Base-by-base conservation (phyloP, 2,113 vertebrate species). In the Melospiza melodia region DNA sequence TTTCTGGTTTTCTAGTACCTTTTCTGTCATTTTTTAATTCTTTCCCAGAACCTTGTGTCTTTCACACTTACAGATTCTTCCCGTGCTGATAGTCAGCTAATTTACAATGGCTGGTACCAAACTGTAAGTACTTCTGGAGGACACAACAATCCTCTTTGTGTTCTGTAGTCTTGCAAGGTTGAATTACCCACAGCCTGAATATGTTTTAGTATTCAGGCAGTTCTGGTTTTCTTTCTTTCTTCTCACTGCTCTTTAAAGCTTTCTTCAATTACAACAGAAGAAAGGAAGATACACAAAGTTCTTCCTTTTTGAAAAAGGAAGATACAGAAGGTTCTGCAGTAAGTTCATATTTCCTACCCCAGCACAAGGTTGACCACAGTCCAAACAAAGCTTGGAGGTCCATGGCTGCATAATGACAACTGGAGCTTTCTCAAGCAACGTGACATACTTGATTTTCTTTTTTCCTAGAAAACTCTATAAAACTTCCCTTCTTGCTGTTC, bases 31-130 rank as follows among this genome's bases (percentile, higher is more conserved):
- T 39, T 59, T 73, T 31, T 46, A 63, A 51, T 51, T 84, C 33
- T 87, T 89, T 85, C 37, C 78, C 54, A 91, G 90, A 87, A 71
- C 48, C 43, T 95, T 59, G 22, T 74, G 33, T 93, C 71, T 89
- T 91, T 94, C 69, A 65, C 28, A 16, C 51, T 91, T 76, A 44
- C 67, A 95, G 74, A 91, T 79, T 79, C 41, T 83, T 79, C 62
- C 58, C 6, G 1, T 93, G 58, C 35, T 89, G 85, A 58, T 82
- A 95, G 65, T 90, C 68, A 91, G 84, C 61, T 91, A 90, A 41
- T 87, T 85, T 79, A 87, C 44, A 87, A 14, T 82, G 66, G 39
- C 54, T 87, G 61, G 12, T 95, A 61, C 74, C 54, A 84, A 81
- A 67, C 52, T 78, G 68, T 71, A 79, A 84, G 61, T 84, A 78